Base-by-base conservation (phyloP, 2,797 vertebrate genomes). In the Helostoma temminkii region DNA sequence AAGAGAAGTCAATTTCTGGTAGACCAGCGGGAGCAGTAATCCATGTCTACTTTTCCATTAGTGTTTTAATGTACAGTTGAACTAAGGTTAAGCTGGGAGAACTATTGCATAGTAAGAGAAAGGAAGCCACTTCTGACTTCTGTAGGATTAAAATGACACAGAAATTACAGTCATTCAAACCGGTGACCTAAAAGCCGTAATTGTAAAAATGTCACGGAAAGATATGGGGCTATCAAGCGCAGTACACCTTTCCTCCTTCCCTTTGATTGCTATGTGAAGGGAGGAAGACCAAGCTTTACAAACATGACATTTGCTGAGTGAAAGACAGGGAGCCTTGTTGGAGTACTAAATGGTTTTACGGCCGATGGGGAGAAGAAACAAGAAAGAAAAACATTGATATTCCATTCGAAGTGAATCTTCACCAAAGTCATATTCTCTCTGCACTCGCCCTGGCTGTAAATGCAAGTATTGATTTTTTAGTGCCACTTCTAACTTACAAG, bases 381-480 rank as follows among this genome's bases (percentile, higher is more conserved):
- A 41, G 46, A 3, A 14, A 32, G 8, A 63, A 9, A 78, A 80
- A 16, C 37, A 39, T 15, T 39, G 18, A 39, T 18, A 8, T 42
- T 42, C 39, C 2, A 6, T 42, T n/a, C 6, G 1, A 43, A 43
- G n/a, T 50, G 2, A 64, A 80, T 81, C 53, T 71, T 57, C 41
- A 66, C 67, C 64, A 69, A 78, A 76, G 81, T 66, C 70, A 39
- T 26, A 16, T 52, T 37, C 57, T 62, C 28, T 9, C 37, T 59
- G 43, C 55, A 53, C 52, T 49, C 1, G 18, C 34, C 47, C 45
- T 26, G 67, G 63, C 74, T 84, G 68, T 72, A 76, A 81, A 84
- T 69, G 66, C 32, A 60, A 34, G 55, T 68, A 88, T 88, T 60
- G 84, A 90, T 89, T 91, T 83, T 82, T 65, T 74, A 78, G 73